A percentile compares a stretch with the other conserved stretches of the same genome.
Evolutionary conservation across 2,113 vertebrate species (phyloP).

Genomic region (Phodopus roborovskii): DNA sequence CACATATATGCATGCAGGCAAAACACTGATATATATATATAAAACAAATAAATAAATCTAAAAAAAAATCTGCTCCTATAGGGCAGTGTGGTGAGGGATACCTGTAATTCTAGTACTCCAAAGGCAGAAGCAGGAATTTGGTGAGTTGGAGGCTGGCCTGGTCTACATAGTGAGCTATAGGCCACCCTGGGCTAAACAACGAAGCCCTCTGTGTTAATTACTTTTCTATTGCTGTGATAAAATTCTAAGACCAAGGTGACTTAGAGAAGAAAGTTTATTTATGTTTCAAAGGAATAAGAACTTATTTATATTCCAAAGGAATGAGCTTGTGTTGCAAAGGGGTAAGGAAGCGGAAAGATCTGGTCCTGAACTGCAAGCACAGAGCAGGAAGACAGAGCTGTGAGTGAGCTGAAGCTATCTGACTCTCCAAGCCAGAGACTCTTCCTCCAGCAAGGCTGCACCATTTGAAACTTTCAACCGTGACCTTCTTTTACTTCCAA

Average conservation of each 20-base stretch:
- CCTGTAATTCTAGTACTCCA: background rate
- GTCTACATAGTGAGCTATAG: background rate
- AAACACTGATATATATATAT: background rate
- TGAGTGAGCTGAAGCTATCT: too few relatives aligned
- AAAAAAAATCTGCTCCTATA: background rate
- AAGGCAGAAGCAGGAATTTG: background rate
- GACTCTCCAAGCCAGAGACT: background rate
- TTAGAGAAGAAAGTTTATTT: background rate
- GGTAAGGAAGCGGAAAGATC: background rate
- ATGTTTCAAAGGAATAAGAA: background rate
- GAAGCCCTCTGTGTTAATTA: background rate
- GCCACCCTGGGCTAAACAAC: background rate
- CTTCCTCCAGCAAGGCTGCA: background rate
- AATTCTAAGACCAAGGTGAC: background rate
- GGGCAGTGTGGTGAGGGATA: background rate
- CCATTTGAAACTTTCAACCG: background rate
- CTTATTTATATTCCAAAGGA: background rate
- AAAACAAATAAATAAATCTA: background rate
- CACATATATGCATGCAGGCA: background rate
- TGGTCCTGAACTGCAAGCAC: background rate
- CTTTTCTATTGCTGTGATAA: background rate
- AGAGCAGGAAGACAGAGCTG: background rate
- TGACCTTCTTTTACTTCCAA: conserved; percentile 1
- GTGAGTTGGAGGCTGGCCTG: background rate
- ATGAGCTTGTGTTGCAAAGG: background rate